These are phyloP conservation scores for Oryzias sinensis DNA, from an alignment of 2,797 vertebrate genomes.

Conservation along the genomic window DNA sequence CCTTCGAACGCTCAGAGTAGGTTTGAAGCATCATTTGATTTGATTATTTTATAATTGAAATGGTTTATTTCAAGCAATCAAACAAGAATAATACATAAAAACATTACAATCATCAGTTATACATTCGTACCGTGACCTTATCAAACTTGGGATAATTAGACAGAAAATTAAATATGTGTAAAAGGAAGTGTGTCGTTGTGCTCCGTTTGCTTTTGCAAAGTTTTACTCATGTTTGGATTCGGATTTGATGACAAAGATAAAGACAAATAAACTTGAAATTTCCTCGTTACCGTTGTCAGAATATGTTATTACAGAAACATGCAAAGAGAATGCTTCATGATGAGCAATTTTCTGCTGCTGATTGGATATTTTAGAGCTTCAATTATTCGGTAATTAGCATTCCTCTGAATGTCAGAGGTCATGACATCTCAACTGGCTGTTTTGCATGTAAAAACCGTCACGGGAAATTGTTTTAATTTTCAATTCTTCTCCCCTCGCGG, in stretches of 20 bases:
- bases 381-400: slow-evolving; percentile 20
- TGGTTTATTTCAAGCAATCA: too few species aligned
- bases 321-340: slow-evolving; percentile 13
- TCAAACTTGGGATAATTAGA: too few species aligned
- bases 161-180: too few species aligned
- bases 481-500: neutral
- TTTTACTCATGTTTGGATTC: slow-evolving; percentile 14
- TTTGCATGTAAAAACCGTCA: slow-evolving; percentile 3
- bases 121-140: too few species aligned
- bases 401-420: slow-evolving; percentile 21
- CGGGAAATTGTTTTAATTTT: neutral
- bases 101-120: too few species aligned
- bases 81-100: too few species aligned
- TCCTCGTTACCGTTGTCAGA: slow-evolving; percentile 2
- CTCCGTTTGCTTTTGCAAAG: slow-evolving; percentile 17
- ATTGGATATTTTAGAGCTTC: slow-evolving; percentile 19
- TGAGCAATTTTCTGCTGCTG: slow-evolving; percentile 20
- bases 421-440: slow-evolving; percentile 5
- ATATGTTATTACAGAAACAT: neutral
- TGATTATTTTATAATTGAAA: too few species aligned
- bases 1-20: slow-evolving; percentile 10
- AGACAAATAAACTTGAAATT: slow-evolving; percentile 5
- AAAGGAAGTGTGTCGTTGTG: slow-evolving; percentile 7
- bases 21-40: slow-evolving; percentile 4
- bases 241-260: slow-evolving; percentile 17